Base-by-base conservation (phyloP, 2,888 invertebrate genomes). In the Blomia tropicalis region DNA sequence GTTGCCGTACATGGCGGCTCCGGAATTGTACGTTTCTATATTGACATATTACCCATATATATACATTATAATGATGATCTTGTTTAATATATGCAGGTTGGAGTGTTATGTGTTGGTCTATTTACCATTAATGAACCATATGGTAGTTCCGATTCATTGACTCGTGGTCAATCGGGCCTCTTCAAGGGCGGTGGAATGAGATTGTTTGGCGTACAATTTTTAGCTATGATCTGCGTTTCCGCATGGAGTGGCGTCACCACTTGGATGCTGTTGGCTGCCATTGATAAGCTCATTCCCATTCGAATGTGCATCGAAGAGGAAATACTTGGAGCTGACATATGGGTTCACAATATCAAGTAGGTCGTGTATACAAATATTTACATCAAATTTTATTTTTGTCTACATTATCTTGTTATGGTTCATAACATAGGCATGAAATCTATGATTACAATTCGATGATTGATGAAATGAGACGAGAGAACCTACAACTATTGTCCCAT, bases 271-370 rank as follows among this genome's bases (percentile, higher is more conserved):
- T 66, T 62, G 2, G 66, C 79, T 78, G 29, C 73, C 31, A 82
- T 89, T 22, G 82, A 89, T 72, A 81, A 80, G 72, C 75, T 87
- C 22, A 76, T 88, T 69, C 83, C 85, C 0, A 87, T 92, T 65
- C 79, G 92, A 17, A 87, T 91, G 88, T 81, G 83, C 62, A 80
- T 83, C 0, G 83, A 86, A 69, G 85, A 87, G 59, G 91, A 92
- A 74, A 75, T 89, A 53, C 75, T 91, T 17, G 91, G 91, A 0
- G 90, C 91, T 0, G 91, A 92, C 75, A 77, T 90, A 31, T 83
- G 84, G 3, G 90, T 91, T 71, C 91, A 91, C 72, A 79, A 81
- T 67, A 83, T 90, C 51, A 47, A 47, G 27, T 36, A 36, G 36
- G 53, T 78, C 83, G 47, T 86, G 87, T 71, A 25, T 17, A 23